phyloP scores from a whole-genome alignment of 2,113 vertebrate genomes.

The Columbina picui region DNA sequence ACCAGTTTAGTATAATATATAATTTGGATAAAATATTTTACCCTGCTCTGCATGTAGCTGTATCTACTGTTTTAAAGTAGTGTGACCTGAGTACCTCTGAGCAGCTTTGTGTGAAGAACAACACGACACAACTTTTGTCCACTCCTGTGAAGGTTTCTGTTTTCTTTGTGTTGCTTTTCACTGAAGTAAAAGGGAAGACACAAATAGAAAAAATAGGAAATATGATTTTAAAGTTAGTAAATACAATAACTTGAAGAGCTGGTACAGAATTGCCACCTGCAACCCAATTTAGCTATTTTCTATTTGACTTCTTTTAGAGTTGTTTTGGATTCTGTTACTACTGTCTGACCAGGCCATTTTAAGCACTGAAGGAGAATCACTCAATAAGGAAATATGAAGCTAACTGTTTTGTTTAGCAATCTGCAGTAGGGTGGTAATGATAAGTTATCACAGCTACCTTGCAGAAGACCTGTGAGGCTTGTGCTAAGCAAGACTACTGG shows the following conservation, averaged over 20 bases:
- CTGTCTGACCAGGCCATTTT: not conserved
- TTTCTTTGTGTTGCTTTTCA: not conserved
- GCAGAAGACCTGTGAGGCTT: not conserved
- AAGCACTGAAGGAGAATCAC: not conserved
- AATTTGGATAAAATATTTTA: not conserved
- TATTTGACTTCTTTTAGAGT: not conserved
- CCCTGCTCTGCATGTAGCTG: not conserved
- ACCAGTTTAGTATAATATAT: not conserved
- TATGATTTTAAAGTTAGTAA: not conserved
- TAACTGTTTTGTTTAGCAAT: not conserved
- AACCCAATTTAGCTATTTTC: not conserved
- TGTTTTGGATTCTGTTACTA: not conserved
- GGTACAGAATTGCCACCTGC: not conserved
- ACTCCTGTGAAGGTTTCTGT: not conserved
- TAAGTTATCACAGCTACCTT: not conserved
- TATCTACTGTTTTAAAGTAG: not conserved
- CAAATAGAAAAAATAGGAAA: not conserved
- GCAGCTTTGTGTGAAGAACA: not conserved
- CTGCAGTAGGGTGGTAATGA: not conserved
- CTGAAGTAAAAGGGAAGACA: not conserved
- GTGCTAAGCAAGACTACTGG: not conserved
- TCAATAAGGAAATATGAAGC: not conserved
- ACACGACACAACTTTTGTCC: not conserved
- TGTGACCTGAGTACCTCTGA: not conserved
- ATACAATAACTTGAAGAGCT: not conserved